phyloP scores from a whole-genome alignment of 2,113 vertebrate genomes.

The Sceloporus tristichus region DNA sequence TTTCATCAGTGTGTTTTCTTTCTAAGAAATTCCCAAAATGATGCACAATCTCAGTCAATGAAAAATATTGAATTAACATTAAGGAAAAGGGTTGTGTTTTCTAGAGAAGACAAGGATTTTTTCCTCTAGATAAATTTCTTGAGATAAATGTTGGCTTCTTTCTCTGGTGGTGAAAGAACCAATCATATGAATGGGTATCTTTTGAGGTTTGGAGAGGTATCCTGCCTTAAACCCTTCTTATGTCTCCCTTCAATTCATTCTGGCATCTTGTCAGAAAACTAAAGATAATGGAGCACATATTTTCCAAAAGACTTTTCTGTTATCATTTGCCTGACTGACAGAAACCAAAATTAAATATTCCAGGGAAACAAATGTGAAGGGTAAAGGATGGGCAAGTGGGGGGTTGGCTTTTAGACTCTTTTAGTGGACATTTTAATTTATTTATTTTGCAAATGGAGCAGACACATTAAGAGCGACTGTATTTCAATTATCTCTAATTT shows the following conservation, averaged over 20 bases:
- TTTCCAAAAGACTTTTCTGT: background rate
- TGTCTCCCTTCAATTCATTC: background rate
- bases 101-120: background rate
- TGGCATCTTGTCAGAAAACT: slow-evolving; percentile 17
- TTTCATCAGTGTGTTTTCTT: too few species aligned
- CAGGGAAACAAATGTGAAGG: slow-evolving; percentile 74
- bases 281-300: slow-evolving; percentile 39
- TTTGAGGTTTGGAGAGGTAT: background rate
- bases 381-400: slow-evolving; percentile 42
- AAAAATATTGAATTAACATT: too few species aligned
- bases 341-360: slow-evolving; percentile 63
- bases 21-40: too few species aligned
- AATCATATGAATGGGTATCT: background rate
- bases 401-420: slow-evolving; percentile 72
- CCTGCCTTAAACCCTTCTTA: too few species aligned
- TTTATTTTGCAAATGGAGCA: slow-evolving; percentile 80
- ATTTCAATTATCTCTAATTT: slow-evolving; percentile 86
- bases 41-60: too few species aligned
- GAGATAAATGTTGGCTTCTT: too few species aligned
- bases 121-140: background rate
- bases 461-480: slow-evolving; percentile 82
- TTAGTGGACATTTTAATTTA: slow-evolving; percentile 85
- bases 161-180: background rate
- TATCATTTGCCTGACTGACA: slow-evolving; percentile 72
- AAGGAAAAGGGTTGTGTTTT: too few species aligned